A percentile compares a stretch with the other conserved stretches of the same genome.
Conservation (phyloP, 2,113 vertebrate genomes). For the Anser cygnoides region DNA sequence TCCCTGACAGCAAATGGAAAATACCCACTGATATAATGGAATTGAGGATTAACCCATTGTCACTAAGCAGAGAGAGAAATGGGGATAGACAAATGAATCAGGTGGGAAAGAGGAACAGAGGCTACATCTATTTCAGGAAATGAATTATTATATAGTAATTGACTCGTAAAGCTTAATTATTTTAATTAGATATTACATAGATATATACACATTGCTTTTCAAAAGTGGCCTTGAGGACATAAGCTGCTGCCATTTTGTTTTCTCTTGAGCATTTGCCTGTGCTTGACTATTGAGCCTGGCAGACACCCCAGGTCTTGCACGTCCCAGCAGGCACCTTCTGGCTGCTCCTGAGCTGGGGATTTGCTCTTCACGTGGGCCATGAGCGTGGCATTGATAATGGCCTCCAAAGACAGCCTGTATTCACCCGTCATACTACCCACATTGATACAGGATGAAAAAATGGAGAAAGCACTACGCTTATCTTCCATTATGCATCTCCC, state of each 20-base stretch:
- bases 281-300: not conserved
- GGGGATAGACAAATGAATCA: not conserved
- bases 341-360: not conserved
- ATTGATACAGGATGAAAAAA: not conserved
- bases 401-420: not conserved
- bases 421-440: not conserved
- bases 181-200: constrained; percentile 22
- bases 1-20: not conserved
- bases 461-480: not conserved
- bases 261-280: not conserved
- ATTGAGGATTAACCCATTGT: not conserved
- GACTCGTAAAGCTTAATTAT: constrained; percentile 31
- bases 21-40: not conserved
- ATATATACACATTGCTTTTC: not conserved
- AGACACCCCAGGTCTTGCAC: rapidly evolving
- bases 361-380: not conserved
- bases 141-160: constrained; percentile 26
- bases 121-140: constrained; percentile 3
- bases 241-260: not conserved
- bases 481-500: not conserved
- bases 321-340: not conserved
- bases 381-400: not conserved
- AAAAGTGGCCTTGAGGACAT: constrained; percentile 13
- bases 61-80: not conserved
- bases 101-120: not conserved